Evolutionary conservation across 2,113 vertebrate species (phyloP).

Genomic region (Sclerurus mexicanus): DNA sequence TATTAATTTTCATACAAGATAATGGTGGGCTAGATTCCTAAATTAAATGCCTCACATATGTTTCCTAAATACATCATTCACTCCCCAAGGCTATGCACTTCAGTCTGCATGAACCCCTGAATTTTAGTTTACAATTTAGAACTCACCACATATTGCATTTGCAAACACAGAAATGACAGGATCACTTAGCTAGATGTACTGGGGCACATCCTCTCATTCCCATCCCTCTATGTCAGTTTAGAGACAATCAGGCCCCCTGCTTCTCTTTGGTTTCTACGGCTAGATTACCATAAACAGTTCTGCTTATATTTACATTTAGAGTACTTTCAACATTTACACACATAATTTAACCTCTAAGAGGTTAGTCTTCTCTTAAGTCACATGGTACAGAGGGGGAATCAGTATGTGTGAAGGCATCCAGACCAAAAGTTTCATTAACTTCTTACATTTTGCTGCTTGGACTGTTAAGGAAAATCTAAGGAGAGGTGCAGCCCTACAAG

Average conservation of each 20-base stretch:
- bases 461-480: not conserved
- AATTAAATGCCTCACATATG: not conserved
- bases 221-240: not conserved
- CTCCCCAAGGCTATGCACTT: not conserved
- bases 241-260: not conserved
- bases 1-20: not conserved
- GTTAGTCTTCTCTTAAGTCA: not conserved
- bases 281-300: not conserved
- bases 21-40: constrained; percentile 2
- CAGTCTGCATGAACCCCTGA: not conserved
- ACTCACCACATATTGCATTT: not conserved
- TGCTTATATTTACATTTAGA: not conserved
- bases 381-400: not conserved
- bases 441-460: not conserved
- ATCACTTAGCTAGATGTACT: not conserved
- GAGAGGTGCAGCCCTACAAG: not conserved
- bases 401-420: not conserved
- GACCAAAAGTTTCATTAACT: not conserved
- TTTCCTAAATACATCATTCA: not conserved
- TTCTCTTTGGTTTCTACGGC: not conserved
- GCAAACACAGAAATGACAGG: not conserved
- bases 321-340: constrained; percentile 2
- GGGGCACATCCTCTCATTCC: not conserved
- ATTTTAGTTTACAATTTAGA: constrained; percentile 20
- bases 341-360: not conserved